These are phyloP conservation scores for Physella acuta DNA, from an alignment of 1,140 invertebrate species.

Conservation along the genomic window DNA sequence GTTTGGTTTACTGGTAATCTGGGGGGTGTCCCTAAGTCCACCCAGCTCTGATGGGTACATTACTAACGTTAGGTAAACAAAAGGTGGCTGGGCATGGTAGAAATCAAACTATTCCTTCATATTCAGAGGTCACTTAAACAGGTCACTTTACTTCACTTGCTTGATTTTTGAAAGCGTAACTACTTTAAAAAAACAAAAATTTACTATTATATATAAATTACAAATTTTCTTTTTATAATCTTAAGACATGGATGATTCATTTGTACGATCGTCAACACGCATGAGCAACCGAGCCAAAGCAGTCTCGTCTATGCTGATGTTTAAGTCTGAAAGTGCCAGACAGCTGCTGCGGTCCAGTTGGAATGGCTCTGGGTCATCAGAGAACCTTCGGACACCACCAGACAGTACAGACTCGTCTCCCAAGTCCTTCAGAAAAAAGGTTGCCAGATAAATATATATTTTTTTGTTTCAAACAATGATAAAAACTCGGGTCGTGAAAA, in stretches of 20 bases:
- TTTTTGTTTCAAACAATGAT: not conserved
- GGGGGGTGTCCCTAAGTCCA: too few relatives aligned
- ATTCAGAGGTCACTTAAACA: too few relatives aligned
- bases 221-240: not conserved
- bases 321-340: not conserved
- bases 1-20: too few relatives aligned
- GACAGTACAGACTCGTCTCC: constrained; percentile 7
- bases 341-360: not conserved
- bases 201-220: too few relatives aligned
- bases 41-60: too few relatives aligned
- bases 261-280: not conserved
- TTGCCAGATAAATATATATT: not conserved
- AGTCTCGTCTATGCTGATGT: not conserved
- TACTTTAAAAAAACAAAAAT: too few relatives aligned
- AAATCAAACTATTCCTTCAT: too few relatives aligned
- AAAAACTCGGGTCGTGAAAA: not conserved
- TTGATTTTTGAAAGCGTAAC: too few relatives aligned
- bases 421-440: not conserved
- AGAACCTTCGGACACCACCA: not conserved
- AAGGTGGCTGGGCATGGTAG: too few relatives aligned
- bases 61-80: too few relatives aligned
- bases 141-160: too few relatives aligned
- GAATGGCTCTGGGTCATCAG: not conserved
- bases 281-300: constrained; percentile 19
- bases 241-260: constrained; percentile 11